Base-by-base conservation (phyloP, 53 echinoderm and acorn worm genomes). In the Luidia sarsii region DNA sequence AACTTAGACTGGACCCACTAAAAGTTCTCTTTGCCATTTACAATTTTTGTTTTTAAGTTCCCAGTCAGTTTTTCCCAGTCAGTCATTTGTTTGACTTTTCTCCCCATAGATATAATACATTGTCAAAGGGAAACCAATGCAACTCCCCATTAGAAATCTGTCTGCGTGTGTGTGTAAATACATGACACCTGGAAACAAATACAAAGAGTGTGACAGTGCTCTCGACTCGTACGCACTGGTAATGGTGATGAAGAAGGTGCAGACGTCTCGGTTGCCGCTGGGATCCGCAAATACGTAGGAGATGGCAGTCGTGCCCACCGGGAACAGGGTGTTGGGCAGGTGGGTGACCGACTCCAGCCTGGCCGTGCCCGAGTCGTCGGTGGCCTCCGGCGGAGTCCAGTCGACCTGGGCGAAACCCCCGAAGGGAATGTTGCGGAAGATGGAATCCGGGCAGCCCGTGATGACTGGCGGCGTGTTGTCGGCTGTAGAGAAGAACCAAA, bases 181-280 rank as follows among this genome's bases (percentile, higher is more conserved):
- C 1, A 49, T 49, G 50, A 19, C 50, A 49, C 15, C 23, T 20
- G 23, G 23, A 22, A 51, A 0, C 22, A 20, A n/a, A 51, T 15
- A 52, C 20, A 19, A 21, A 7, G 19, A 21, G 19, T 21, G 28
- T 56, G 28, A 14, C 29, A 53, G 19, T 25, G 33, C 61, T 61
- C 14, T n/a, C n/a, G n/a, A n/a, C n/a, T n/a, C n/a, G n/a, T n/a
- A n/a, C n/a, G n/a, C n/a, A 72, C 72, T 54, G 37, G 57, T 57
- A 2, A 72, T 16, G 3, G 72, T 72, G 39, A 92, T 82, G 4
- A 70, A 53, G 86, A 92, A 92, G 20, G 67, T 22, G 48, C 92
- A 92, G 48, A 70, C 49, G 37, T 55, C 83, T 11, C 50, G 39
- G 64, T 88, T 85, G 6, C 70, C 48, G 51, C 68, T 67, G 37